These are phyloP conservation scores for Anoplophora glabripennis DNA, from an alignment of 1,140 invertebrate genomes.

Conservation along the genomic window DNA sequence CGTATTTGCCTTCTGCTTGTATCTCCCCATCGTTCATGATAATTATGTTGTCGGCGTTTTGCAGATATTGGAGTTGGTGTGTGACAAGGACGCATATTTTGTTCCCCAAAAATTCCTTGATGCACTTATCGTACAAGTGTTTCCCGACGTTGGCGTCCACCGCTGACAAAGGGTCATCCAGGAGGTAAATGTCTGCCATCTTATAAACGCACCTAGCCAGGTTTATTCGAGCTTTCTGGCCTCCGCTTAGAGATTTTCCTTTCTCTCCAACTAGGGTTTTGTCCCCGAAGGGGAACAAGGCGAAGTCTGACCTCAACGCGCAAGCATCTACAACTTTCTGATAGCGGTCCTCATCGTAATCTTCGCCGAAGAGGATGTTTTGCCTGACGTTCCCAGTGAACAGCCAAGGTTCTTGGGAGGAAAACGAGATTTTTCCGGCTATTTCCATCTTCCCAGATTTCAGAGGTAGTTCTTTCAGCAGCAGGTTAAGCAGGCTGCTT, in stretches of 20 bases:
- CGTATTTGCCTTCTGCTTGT: constrained; percentile 49
- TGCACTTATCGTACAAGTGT: constrained; percentile 61
- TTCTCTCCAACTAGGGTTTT: constrained; percentile 61
- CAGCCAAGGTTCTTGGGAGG: constrained; percentile 78
- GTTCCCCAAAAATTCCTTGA: constrained; percentile 55
- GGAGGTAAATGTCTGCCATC: constrained; percentile 64
- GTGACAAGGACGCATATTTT: constrained; percentile 74
- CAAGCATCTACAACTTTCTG: constrained; percentile 62
- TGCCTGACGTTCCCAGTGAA: constrained; percentile 59
- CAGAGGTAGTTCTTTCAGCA: constrained; percentile 71
- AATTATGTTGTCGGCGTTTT: constrained; percentile 57
- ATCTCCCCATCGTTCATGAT: constrained; percentile 50
- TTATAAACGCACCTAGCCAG: constrained; percentile 60
- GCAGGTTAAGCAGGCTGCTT: constrained; percentile 67
- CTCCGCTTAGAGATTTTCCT: constrained; percentile 70
- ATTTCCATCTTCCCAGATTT: constrained; percentile 63
- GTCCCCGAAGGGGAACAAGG: constrained; percentile 62
- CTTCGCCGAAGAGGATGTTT: constrained; percentile 64
- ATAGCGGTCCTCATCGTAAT: constrained; percentile 55
- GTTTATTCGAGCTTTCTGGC: constrained; percentile 78
- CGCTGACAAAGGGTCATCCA: constrained; percentile 69
- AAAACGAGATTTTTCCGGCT: constrained; percentile 73
- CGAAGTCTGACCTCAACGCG: constrained; percentile 68
- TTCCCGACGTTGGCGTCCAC: constrained; percentile 63
- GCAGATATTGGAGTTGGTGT: constrained; percentile 71